Base-by-base conservation (phyloP, 1,140 invertebrate species). In the Drosophila mauritiana region DNA sequence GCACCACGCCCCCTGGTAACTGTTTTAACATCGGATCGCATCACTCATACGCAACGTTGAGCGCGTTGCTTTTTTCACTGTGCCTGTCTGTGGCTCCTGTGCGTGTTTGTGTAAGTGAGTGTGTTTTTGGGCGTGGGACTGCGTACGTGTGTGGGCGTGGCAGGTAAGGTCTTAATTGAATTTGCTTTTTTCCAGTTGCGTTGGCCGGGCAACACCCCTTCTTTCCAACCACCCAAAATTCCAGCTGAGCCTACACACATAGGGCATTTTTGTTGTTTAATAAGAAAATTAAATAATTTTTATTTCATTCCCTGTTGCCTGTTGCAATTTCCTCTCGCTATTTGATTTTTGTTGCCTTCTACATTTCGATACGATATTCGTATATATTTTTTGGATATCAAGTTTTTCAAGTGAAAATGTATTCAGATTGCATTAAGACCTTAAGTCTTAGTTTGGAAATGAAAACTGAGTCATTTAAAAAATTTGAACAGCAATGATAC, bases 111-210 rank as follows among this genome's bases (percentile, higher is more conserved):
- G 31, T 46, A 5, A 25, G 40, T 45, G 40, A 17, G 55, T 11
- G 27, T 45, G 17, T 61, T 46, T 39, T 53, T 34, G 53, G 15
- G 54, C 12, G 22, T 48, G 13, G 4, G 31, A 10, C 34, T 20
- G n/a, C 0, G 59, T 37, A 20, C n/a, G 37, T 17, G 20, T 51
- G 39, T 49, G 43, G 59, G 70, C 77, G 73, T 48, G 79, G 57
- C 72, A 85, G 80, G 80, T 73, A 84, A 72, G 59, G 73, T 69
- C 81, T 85, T 84, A 85, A 84, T 84, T 84, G 67, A 85, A 84
- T 84, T 85, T 67, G 46, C 43, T 57, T 77, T 59, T 68, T 56
- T 55, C 59, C 40, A 37, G 68, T 46, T 46, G 61, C 72, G 80
- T 83, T 83, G 75, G 75, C 80, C 40, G 8, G 75, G 80, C 43